Conservation (phyloP, 2,888 invertebrate genomes). For the Diachrysia chrysitis region DNA sequence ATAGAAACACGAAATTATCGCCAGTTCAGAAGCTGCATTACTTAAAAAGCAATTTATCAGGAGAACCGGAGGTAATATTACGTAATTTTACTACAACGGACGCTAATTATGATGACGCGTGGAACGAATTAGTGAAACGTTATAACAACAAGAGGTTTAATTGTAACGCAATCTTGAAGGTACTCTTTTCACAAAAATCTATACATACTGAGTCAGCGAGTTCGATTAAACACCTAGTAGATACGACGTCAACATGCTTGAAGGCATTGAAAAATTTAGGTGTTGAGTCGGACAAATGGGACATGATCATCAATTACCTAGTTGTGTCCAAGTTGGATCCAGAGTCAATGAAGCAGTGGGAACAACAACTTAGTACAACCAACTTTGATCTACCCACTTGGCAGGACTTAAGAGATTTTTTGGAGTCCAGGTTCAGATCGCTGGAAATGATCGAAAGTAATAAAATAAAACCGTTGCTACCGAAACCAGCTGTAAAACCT, state of each 20-base stretch:
- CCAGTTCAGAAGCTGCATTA: slow-evolving; percentile 28
- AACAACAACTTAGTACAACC: background rate
- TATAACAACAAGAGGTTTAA: slow-evolving; percentile 30
- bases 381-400: slow-evolving; percentile 11
- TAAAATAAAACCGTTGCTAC: slow-evolving; percentile 5
- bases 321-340: slow-evolving; percentile 15
- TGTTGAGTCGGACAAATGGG: slow-evolving; percentile 5
- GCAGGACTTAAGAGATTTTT: slow-evolving; percentile 4
- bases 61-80: slow-evolving; percentile 8
- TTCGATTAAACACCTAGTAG: slow-evolving; percentile 14
- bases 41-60: slow-evolving; percentile 7
- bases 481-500: background rate
- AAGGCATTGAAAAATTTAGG: slow-evolving; percentile 9
- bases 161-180: slow-evolving; percentile 17
- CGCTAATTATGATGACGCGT: slow-evolving; percentile 22
- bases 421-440: slow-evolving; percentile 18
- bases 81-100: slow-evolving; percentile 32
- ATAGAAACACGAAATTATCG: slow-evolving; percentile 12
- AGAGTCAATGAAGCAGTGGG: slow-evolving; percentile 17
- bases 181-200: slow-evolving; percentile 10
- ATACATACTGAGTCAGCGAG: slow-evolving; percentile 19
- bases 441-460: slow-evolving; percentile 19
- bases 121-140: slow-evolving; percentile 11
- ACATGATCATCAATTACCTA: slow-evolving; percentile 1
- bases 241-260: slow-evolving; percentile 22